Conservation (phyloP, 2,797 vertebrate species). For the Arrhamphus sclerolepis region DNA sequence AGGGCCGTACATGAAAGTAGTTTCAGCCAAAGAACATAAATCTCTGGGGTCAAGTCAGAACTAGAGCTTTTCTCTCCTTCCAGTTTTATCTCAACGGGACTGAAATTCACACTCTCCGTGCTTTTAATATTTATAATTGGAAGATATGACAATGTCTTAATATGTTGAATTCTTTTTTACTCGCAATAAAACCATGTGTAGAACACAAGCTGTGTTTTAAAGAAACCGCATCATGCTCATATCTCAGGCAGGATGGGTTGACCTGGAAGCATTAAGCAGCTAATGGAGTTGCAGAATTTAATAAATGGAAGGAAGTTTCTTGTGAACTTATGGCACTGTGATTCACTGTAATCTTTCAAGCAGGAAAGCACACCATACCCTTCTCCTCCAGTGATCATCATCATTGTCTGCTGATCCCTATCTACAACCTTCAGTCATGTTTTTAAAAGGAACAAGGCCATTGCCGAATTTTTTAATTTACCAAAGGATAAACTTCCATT, state of each 20-base stretch:
- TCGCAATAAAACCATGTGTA: constrained; percentile 8
- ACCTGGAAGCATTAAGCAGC: constrained; percentile 23
- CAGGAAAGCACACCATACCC: neutral
- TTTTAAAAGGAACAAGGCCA: neutral
- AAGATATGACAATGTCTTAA: neutral
- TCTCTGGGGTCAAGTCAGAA: neutral
- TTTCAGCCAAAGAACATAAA: constrained; percentile 2
- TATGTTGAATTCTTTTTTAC: neutral
- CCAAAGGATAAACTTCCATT: neutral
- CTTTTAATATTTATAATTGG: neutral
- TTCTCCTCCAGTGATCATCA: constrained; percentile 5
- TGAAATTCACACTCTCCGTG: neutral
- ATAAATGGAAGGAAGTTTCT: constrained; percentile 19
- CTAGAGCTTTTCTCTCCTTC: neutral
- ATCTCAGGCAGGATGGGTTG: constrained; percentile 3
- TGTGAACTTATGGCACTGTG: constrained; percentile 13
- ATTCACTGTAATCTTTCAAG: constrained; percentile 27
- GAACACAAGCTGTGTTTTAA: constrained; percentile 2
- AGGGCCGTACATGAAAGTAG: constrained; percentile 14
- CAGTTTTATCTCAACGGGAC: neutral
- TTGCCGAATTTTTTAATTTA: neutral
- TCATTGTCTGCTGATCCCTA: neutral
- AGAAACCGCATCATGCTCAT: neutral
- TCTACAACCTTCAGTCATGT: neutral
- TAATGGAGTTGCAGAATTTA: constrained; percentile 30